Evolutionary conservation across 2,797 vertebrate species (phyloP), one percentile per base, ranked within the genome.

Genomic region (Mormyrops boulengeri): DNA sequence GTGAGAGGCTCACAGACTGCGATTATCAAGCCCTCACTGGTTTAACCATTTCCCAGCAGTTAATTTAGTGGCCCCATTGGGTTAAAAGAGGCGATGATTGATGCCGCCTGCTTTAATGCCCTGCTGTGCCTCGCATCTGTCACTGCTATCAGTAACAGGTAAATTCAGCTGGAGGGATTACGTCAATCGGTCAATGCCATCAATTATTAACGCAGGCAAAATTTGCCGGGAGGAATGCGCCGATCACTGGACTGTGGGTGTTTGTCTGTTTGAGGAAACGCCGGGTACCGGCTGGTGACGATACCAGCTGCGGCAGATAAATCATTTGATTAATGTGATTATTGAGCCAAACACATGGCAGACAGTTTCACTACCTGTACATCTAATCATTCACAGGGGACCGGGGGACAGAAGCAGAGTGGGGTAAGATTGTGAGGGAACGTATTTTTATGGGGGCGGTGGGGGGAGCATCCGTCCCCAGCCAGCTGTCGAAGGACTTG

Each of bases 311-410:
- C n/a, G 22, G 1, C 38, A 50, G 8, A 85, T 85, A 22, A 80
- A 85, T 47, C 41, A 50, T 85, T 26, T 85, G 82, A 85, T 85
- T 85, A 85, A 85, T 47, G 82, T 85, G 82, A 85, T 85, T 47
- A 85, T 85, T 47, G 82, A 22, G 41, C 19, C 38, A 85, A 50
- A 50, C 82, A 85, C 82, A 85, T 49, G 38, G 41, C 44, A 50
- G 82, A 47, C 19, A 44, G 41, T 85, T 85, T 50, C 82, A 85
- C 82, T 85, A 50, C 82, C 82, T 85, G 82, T n/a, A 22, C 8
- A n/a, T n/a, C 47, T 47, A 85, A 85, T 85, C 82, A 85, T 47
- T 47, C 41, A 85, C 19, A 47, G n/a, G 44, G 82, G 17, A 85
- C 82, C 22, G n/a, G 11, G n/a, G 47, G 41, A 85, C 5, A 85